Percentiles rank a stretch among this genome's conserved stretches.
Conservation (phyloP, 2,888 invertebrate species). For the Bombylius major region DNA sequence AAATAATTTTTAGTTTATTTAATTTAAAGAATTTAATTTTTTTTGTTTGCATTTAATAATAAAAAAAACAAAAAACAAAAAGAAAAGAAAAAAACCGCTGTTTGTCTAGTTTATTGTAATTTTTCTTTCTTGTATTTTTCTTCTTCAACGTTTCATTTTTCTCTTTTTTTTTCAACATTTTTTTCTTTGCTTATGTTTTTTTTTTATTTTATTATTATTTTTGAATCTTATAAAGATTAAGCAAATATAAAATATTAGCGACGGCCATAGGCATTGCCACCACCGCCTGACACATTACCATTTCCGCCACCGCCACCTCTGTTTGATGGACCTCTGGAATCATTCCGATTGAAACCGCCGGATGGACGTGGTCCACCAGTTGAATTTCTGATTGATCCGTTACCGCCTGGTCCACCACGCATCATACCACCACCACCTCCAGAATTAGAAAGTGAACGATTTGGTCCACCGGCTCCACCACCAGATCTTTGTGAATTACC, state of each 20-base stretch:
- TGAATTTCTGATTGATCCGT: conserved; percentile 24
- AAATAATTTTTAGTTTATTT: background rate
- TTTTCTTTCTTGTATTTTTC: too few relatives aligned
- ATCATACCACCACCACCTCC: conserved; percentile 35
- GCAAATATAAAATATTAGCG: conserved; percentile 28
- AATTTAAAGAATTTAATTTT: background rate
- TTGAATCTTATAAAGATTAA: background rate
- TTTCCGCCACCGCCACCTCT: conserved; percentile 1
- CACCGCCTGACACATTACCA: conserved; percentile 4
- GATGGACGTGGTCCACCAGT: conserved; percentile 23
- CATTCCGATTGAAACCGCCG: conserved; percentile 28
- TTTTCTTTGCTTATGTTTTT: background rate
- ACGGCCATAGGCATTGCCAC: conserved; percentile 28
- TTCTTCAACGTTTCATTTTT: background rate
- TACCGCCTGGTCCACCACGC: conserved; percentile 31
- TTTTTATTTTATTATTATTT: background rate
- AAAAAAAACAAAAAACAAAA: background rate
- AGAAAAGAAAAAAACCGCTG: conserved; percentile 1
- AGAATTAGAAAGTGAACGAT: conserved; percentile 27
- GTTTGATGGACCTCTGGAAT: conserved; percentile 30
- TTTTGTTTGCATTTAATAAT: too few relatives aligned
- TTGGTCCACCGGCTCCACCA: conserved; percentile 25
- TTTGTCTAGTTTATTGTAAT: background rate
- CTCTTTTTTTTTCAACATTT: background rate
- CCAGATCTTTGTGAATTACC: conserved; percentile 24